phyloP scores from a whole-genome alignment of 2,888 invertebrate genomes.

The Limnephilus marmoratus region DNA sequence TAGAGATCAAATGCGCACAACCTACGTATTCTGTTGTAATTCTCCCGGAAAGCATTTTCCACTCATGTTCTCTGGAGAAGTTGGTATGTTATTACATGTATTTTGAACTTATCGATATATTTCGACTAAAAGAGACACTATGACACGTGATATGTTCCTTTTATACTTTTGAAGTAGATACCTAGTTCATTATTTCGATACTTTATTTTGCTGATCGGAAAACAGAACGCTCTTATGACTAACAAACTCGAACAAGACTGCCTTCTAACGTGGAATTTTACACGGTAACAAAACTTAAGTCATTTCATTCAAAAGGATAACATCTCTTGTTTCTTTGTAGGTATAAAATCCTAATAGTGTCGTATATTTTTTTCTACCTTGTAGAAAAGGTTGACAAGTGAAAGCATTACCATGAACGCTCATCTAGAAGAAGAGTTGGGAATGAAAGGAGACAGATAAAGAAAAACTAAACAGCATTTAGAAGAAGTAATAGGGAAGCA shows the following conservation, averaged over 20 bases:
- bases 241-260: background rate
- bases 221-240: background rate
- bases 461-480: background rate
- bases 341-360: background rate
- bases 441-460: background rate
- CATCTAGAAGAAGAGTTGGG: background rate
- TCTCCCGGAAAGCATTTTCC: background rate
- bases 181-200: background rate
- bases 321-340: background rate
- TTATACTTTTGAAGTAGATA: background rate
- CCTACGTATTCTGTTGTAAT: background rate
- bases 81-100: background rate
- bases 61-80: background rate
- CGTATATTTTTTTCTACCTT: too few species aligned
- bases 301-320: background rate
- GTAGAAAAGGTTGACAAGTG: background rate
- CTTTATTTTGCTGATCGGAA: background rate
- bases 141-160: background rate
- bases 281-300: background rate
- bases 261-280: background rate
- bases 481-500: background rate
- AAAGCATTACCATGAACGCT: background rate
- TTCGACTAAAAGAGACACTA: constrained; percentile 41
- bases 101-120: background rate
- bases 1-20: background rate